Evolutionary conservation across 2,113 vertebrate genomes (phyloP), one percentile per base, ranked within the genome.

Genomic region (Uria aalge): DNA sequence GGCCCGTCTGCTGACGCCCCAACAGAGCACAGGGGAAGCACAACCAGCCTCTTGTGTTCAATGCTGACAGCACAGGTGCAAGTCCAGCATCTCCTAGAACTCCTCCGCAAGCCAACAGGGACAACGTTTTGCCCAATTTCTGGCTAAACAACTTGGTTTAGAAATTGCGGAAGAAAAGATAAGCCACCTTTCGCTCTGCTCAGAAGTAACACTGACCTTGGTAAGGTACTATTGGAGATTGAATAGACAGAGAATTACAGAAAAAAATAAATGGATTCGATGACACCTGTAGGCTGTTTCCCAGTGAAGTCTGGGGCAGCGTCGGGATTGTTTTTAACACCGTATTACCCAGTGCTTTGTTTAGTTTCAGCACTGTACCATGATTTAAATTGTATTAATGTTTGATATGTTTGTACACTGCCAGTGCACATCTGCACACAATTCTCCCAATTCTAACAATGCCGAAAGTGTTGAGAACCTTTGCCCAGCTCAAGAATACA

Each of bases 101-200:
- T 55, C 59, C 55, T 68, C 60, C 0, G 0, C 26, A 15, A 55
- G 36, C 23, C 43, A 81, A n/a, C 22, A 34, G 14, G 29, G 34
- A 80, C 22, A 66, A 79, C 16, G 3, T 17, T 73, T 30, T 48
- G 13, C 27, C 38, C 30, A 34, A 34, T 26, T 85, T 74, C 68
- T 63, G n/a, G 38, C 15, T 41, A 22, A 85, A 85, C 9, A 41
- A 41, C 22, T 34, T 41, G 17, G 20, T 88, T 66, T 13, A 66
- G 52, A 69, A 90, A 38, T 9, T 41, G 47, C 21, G 82, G 22
- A 78, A 84, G 21, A 76, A 48, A 67, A 45, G 18, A 73, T 2
- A 86, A 36, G 29, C 26, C 34, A 53, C 9, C 24, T 53, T 66
- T 43, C 8, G 43, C 26, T 60, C 47, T 53, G 50, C 60, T 74